Evolutionary conservation across 2,888 invertebrate species (phyloP).

Genomic region (Galeruca laticollis): DNA sequence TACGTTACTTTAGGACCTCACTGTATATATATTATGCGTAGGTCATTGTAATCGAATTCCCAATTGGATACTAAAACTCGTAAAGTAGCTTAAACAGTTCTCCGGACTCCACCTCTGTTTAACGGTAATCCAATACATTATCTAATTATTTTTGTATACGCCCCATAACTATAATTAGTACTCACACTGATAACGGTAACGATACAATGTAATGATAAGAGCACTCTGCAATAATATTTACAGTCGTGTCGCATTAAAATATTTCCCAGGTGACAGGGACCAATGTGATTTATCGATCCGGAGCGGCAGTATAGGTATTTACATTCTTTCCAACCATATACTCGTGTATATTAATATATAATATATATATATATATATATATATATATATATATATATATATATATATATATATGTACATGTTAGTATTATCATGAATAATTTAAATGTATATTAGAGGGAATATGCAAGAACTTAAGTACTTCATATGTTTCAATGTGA

Average conservation of each 20-base stretch:
- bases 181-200: conserved; percentile 27
- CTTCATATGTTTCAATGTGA: too few relatives aligned
- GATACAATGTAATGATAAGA: conserved; percentile 36
- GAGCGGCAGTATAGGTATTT: conserved; percentile 31
- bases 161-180: conserved; percentile 25
- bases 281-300: conserved; percentile 47
- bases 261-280: conserved; percentile 46
- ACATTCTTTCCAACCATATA: background rate
- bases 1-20: too few relatives aligned
- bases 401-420: too few relatives aligned
- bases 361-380: too few relatives aligned
- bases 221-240: conserved; percentile 32
- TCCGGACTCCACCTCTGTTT: background rate
- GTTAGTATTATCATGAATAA: too few relatives aligned
- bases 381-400: too few relatives aligned
- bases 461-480: too few relatives aligned
- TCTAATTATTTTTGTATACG: conserved; percentile 25
- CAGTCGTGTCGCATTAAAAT: conserved; percentile 48
- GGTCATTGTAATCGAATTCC: background rate
- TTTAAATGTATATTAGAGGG: too few relatives aligned
- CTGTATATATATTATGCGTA: too few relatives aligned
- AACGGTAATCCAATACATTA: conserved; percentile 24
- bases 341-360: background rate
- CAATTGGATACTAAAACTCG: background rate
- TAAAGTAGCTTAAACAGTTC: background rate